Conservation (phyloP, 1,140 invertebrate genomes). For the Sinonovacula constricta region DNA sequence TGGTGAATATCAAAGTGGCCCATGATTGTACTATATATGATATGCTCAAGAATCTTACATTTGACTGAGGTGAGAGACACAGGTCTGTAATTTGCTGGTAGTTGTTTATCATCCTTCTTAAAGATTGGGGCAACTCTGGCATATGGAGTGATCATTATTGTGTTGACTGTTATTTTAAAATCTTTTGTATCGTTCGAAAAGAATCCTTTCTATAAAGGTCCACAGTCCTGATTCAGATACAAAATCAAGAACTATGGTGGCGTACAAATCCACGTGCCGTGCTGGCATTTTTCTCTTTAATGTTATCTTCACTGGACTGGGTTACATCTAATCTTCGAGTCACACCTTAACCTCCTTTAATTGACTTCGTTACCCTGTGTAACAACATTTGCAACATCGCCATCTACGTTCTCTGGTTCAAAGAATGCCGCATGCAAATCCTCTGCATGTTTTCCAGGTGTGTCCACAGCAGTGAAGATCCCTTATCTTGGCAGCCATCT, state of each 20-base stretch:
- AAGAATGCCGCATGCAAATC: conserved; percentile 23
- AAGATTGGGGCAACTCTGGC: too few relatives aligned
- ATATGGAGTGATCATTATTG: not conserved
- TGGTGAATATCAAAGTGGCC: too few relatives aligned
- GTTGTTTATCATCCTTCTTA: too few relatives aligned
- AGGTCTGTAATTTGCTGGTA: too few relatives aligned
- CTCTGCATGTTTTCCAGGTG: not conserved
- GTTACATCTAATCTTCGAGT: not conserved
- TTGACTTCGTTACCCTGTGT: not conserved
- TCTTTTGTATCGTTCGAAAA: not conserved
- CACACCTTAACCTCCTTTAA: not conserved
- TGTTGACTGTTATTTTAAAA: not conserved
- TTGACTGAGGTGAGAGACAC: too few relatives aligned
- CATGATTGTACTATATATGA: too few relatives aligned
- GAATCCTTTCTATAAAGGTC: not conserved
- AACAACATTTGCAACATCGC: conserved; percentile 29
- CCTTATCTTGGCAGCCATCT: too few relatives aligned
- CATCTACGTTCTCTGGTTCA: conserved; percentile 40
- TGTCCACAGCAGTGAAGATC: not conserved
- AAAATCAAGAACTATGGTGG: not conserved
- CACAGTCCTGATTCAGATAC: not conserved
- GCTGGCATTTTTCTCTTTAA: not conserved
- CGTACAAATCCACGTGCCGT: not conserved
- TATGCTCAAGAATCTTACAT: too few relatives aligned
- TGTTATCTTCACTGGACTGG: not conserved